Conservation (phyloP, 64 coral and sea anemone genomes). For the Porites australiensis region DNA sequence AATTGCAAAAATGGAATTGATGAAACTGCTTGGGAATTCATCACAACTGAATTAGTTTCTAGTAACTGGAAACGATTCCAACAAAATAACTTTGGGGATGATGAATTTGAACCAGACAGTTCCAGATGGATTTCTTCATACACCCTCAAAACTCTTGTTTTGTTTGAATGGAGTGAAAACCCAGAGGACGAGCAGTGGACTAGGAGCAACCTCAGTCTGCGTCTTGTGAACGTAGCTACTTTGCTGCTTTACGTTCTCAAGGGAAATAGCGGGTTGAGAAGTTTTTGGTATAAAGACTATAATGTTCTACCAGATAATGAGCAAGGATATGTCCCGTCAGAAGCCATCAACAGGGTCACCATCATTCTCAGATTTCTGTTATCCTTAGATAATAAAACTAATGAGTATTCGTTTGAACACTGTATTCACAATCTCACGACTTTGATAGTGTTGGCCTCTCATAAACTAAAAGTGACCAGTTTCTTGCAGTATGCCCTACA, state of each 20-base stretch:
- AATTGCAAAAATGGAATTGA: no score
- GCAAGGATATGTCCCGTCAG: background rate
- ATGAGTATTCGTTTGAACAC: background rate
- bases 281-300: conserved; percentile 53
- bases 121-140: conserved; percentile 37
- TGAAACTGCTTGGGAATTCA: no score
- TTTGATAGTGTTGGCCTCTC: background rate
- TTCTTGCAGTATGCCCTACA: background rate
- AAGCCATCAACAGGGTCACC: background rate
- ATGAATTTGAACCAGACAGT: no score
- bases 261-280: conserved; percentile 4
- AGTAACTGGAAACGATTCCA: no score
- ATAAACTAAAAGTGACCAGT: background rate
- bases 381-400: background rate
- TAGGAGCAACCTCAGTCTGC: background rate
- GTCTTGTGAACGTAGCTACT: conserved; percentile 10
- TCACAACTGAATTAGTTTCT: no score
- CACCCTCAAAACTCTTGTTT: conserved; percentile 42
- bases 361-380: background rate
- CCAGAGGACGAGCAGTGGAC: conserved; percentile 1
- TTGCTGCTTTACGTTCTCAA: background rate
- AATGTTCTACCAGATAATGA: background rate
- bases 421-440: background rate
- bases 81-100: no score
- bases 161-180: conserved; percentile 44